Percentiles rank a stretch among this genome's conserved stretches.
Evolutionary conservation across 2,797 vertebrate species (phyloP).

Genomic region (Mus spretus): DNA sequence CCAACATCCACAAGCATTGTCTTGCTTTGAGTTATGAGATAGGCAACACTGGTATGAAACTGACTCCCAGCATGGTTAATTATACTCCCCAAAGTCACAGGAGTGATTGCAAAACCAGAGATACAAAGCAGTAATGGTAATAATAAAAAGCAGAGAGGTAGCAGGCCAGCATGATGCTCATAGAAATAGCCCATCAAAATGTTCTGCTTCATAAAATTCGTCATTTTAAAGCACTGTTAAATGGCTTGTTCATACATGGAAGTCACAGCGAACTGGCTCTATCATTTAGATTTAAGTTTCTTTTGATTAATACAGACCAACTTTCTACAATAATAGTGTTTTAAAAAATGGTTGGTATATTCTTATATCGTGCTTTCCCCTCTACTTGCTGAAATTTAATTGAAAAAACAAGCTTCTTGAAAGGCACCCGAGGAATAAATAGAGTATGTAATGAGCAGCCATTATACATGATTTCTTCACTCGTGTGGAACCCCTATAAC

Average conservation of each 20-base stretch:
- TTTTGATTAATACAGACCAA: constrained; percentile 62
- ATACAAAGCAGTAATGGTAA: background rate
- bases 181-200: constrained; percentile 66
- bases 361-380: constrained; percentile 42
- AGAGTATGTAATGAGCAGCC: constrained; percentile 79
- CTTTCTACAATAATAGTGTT: constrained; percentile 56
- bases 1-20: background rate
- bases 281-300: constrained; percentile 65
- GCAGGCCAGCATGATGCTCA: background rate
- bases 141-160: constrained; percentile 62
- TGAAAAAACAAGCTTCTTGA: constrained; percentile 73
- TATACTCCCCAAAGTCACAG: constrained; percentile 35
- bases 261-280: constrained; percentile 39
- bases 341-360: constrained; percentile 55
- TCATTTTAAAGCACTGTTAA: constrained; percentile 73
- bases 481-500: constrained; percentile 74
- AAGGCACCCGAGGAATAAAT: constrained; percentile 76
- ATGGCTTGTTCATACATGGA: constrained; percentile 23
- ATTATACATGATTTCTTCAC: constrained; percentile 79
- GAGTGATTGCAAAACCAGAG: background rate
- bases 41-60: constrained; percentile 26
- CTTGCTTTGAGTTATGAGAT: constrained; percentile 5
- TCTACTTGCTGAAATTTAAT: constrained; percentile 64
- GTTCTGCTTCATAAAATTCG: constrained; percentile 75
- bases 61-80: constrained; percentile 44